Conservation (phyloP, 2,888 invertebrate genomes). For the Caenorhabditis sp. region DNA sequence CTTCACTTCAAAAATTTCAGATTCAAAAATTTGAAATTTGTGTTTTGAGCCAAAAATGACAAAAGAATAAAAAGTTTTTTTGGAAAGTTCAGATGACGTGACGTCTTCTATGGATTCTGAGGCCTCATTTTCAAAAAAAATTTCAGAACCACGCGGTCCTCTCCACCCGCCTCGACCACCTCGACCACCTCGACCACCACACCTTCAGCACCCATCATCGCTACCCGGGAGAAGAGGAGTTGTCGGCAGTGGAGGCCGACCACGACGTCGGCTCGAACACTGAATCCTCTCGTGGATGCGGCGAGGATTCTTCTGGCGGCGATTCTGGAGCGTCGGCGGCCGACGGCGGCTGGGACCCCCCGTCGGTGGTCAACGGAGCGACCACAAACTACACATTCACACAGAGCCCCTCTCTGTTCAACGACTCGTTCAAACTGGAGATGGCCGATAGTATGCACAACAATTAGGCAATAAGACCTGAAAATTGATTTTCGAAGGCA, state of each 20-base stretch:
- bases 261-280: slow-evolving; percentile 75
- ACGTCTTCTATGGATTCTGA: no score
- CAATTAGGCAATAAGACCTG: slow-evolving; percentile 14
- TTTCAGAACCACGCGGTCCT: background rate
- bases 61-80: no score
- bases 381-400: slow-evolving; percentile 66
- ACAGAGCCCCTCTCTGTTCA: slow-evolving; percentile 79
- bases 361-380: slow-evolving; percentile 40
- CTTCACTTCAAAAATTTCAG: no score
- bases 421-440: slow-evolving; percentile 80
- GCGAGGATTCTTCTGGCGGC: slow-evolving; percentile 37
- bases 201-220: background rate
- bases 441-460: slow-evolving; percentile 71
- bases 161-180: background rate
- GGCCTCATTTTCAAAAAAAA: slow-evolving; percentile 20
- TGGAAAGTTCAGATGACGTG: no score
- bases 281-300: slow-evolving; percentile 73
- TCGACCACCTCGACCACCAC: background rate
- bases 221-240: slow-evolving; percentile 61
- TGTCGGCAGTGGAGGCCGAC: slow-evolving; percentile 67
- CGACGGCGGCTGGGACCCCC: slow-evolving; percentile 62
- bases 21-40: no score
- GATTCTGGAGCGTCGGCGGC: slow-evolving; percentile 33
- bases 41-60: no score
- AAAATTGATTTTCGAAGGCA: background rate